Evolutionary conservation across 2,888 invertebrate species (phyloP).

Genomic region (Chydorus sphaericus): DNA sequence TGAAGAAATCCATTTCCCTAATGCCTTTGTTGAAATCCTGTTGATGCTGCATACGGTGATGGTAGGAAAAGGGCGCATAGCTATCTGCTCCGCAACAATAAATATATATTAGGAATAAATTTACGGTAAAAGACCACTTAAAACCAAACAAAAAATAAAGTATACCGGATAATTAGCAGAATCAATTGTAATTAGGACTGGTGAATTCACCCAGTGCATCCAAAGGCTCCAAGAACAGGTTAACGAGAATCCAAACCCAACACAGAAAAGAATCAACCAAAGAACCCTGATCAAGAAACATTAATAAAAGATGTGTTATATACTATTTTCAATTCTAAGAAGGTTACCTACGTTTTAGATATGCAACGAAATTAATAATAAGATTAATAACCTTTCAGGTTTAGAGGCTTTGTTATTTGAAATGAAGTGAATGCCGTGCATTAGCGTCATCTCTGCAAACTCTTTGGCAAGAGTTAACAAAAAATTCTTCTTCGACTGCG

Average conservation of each 20-base stretch:
- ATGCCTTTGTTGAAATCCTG: background rate
- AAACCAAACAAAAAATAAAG: too few relatives aligned
- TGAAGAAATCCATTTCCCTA: background rate
- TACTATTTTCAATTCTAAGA: too few relatives aligned
- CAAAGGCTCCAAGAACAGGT: background rate
- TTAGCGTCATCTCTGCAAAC: background rate
- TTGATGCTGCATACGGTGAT: conserved; percentile 6
- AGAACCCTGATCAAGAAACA: background rate
- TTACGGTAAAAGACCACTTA: background rate
- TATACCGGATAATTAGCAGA: background rate
- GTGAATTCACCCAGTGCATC: background rate
- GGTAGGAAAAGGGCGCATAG: background rate
- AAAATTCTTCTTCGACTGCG: too few relatives aligned
- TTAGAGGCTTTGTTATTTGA: background rate
- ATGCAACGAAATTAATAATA: too few relatives aligned
- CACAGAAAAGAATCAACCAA: background rate
- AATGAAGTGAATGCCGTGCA: conserved; percentile 7
- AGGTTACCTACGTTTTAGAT: background rate
- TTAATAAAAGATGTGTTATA: too few relatives aligned
- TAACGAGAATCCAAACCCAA: background rate
- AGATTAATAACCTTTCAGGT: background rate
- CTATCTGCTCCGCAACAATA: background rate
- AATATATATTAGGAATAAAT: too few relatives aligned
- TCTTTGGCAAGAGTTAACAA: background rate
- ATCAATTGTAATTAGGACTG: background rate